Evolutionary conservation across 2,113 vertebrate species (phyloP), one percentile per base, ranked within the genome.

Genomic region (Sinocyclocheilus rhinocerous): DNA sequence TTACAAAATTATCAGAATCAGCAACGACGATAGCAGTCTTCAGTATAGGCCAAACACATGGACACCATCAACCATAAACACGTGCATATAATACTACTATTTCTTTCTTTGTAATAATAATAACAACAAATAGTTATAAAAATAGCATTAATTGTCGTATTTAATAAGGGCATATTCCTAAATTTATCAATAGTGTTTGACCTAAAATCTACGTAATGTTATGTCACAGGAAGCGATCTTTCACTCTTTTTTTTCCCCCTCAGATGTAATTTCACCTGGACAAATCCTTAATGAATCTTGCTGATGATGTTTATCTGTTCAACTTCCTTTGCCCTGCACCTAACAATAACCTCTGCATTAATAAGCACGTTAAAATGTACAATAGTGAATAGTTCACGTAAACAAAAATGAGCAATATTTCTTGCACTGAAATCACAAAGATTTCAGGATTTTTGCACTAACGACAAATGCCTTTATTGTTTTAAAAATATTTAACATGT

Each of bases 191-290:
- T 18, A 6, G 45, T 33, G 2, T 16, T 29, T 57, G n/a, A 20
- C 24, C 45, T 70, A n/a, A 16, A n/a, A 81, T 63, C 29, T 24
- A 26, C 8, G 36, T 65, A 69, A 82, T 67, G 33, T 8, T 45
- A 42, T 81, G 24, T 67, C 22, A 81, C 61, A 55, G 42, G 80
- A 67, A 82, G 50, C 42, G 39, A 24, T 70, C 63, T 55, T 42
- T 81, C 7, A 8, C 45, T 52, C 24, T 4, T 45, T 24, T 24
- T 26, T 24, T 79, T 59, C 11, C 6, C 48, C 63, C 59, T 81
- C 63, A 8, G 65, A 83, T 70, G 63, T 55, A 70, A 83, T 83
- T 67, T 69, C 61, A 82, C 24, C 61, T 26, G 42, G 1, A 4
- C 42, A 76, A 65, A 67, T 29, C 61, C 15, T 55, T 69, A 52